These are phyloP conservation scores for Tetraneura akinire DNA, from an alignment of 1,140 invertebrate species.

Conservation along the genomic window DNA sequence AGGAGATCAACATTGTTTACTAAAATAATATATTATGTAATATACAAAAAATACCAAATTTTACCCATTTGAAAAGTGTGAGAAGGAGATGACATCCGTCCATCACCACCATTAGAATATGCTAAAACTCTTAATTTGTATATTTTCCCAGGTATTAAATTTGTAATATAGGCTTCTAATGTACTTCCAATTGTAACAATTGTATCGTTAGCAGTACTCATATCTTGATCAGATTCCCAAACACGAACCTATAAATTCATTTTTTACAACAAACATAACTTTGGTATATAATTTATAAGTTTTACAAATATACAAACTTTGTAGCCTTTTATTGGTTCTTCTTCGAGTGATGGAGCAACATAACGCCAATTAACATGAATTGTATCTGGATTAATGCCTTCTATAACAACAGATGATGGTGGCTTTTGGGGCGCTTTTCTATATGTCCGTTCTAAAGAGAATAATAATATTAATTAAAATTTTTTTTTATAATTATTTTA, in stretches of 20 bases:
- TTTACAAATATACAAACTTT: slow-evolving; percentile 66
- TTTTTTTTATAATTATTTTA: no score
- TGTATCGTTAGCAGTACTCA: slow-evolving; percentile 87
- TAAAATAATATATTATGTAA: not conserved
- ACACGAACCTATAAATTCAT: slow-evolving; percentile 70
- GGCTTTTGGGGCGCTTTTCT: slow-evolving; percentile 90
- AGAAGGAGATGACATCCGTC: slow-evolving; percentile 91
- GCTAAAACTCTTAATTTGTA: slow-evolving; percentile 89
- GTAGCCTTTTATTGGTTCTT: slow-evolving; percentile 92
- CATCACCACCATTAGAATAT: slow-evolving; percentile 91
- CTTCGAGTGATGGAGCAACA: slow-evolving; percentile 81
- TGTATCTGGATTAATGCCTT: slow-evolving; percentile 79
- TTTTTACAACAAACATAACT: not conserved
- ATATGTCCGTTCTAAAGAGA: slow-evolving; percentile 82
- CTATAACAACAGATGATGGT: slow-evolving; percentile 84
- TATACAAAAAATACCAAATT: not conserved
- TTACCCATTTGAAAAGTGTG: slow-evolving; percentile 82
- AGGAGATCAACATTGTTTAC: no score
- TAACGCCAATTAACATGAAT: slow-evolving; percentile 90
- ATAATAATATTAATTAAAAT: no score
- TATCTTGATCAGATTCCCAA: slow-evolving; percentile 91
- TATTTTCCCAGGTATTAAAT: slow-evolving; percentile 79
- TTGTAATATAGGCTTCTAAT: slow-evolving; percentile 75
- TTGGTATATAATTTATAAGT: not conserved
- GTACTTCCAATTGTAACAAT: slow-evolving; percentile 73